Conservation (phyloP, 2,113 vertebrate genomes). For the Climacteris rufus region DNA sequence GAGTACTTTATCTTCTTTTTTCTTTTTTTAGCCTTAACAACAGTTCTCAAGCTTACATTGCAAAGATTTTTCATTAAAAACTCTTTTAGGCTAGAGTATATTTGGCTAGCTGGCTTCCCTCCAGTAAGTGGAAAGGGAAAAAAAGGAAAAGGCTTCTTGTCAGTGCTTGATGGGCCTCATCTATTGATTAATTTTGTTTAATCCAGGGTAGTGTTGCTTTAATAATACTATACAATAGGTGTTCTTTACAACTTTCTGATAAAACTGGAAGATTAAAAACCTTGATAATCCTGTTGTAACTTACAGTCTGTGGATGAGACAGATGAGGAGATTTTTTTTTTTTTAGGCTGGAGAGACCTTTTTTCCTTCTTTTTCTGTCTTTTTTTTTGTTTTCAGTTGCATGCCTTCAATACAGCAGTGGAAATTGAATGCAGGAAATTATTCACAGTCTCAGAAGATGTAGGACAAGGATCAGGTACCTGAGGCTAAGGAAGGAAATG, state of each 20-base stretch:
- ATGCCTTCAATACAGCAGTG: neutral
- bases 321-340: rapidly evolving
- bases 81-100: neutral
- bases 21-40: conserved; percentile 1
- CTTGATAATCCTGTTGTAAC: neutral
- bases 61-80: conserved; percentile 42
- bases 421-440: conserved; percentile 14
- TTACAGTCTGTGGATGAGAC: neutral
- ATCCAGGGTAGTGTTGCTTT: neutral
- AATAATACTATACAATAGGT: neutral
- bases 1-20: neutral
- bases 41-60: conserved; percentile 35
- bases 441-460: conserved; percentile 19
- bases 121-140: neutral
- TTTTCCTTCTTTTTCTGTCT: neutral
- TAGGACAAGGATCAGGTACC: conserved; percentile 23
- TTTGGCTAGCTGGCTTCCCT: neutral
- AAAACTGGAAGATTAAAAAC: neutral
- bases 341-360: neutral
- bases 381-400: neutral
- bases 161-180: neutral
- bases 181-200: neutral
- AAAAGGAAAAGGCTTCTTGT: neutral
- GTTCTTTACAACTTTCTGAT: neutral
- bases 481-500: conserved; percentile 25